Evolutionary conservation across 2,888 invertebrate genomes (phyloP), one percentile per base, ranked within the genome.

Genomic region (Euzophera pinguis): DNA sequence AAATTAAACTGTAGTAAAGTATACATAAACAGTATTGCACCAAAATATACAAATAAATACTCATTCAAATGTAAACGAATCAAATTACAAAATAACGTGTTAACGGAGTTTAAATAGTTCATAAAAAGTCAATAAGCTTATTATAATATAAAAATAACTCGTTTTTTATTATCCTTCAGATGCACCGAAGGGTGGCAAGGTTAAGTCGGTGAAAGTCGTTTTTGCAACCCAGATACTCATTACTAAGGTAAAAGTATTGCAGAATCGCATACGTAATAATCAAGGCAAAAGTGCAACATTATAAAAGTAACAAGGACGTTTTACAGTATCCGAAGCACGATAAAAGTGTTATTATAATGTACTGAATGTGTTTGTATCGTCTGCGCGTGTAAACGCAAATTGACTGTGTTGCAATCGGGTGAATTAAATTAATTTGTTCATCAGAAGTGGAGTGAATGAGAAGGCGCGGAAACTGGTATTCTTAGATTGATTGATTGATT

Each of bases 201-300:
- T 38, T 14, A 48, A 10, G 39, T 39, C 9, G 9, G 48, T 38
- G 38, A 48, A 48, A 48, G 48, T 48, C 38, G 48, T 48, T 27
- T 38, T 9, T 22, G n/a, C 12, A 48, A 48, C 38, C 48, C 13
- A 48, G 38, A 47, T 48, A 38, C 38, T 27, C 22, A 22, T 22
- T 47, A 22, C 22, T 37, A 12, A 12, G 37, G 48, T 48, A 48
- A 48, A 48, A 48, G 48, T 48, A 37, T 48, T 48, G 13, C 48
- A 9, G 22, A 38, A 48, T 48, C 35, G 12, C 48, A 27, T 10
- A 22, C 45, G 45, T 45, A 48, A 37, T 48, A 22, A 48, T 38
- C 37, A 35, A 37, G 35, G 22, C 37, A 37, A 35, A 37, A 47
- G 48, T 48, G 38, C 45, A 47, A 27, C 5, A 22, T 9, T 27